phyloP scores from a whole-genome alignment of 2,113 vertebrate species.

The Planiliza haematocheilus region DNA sequence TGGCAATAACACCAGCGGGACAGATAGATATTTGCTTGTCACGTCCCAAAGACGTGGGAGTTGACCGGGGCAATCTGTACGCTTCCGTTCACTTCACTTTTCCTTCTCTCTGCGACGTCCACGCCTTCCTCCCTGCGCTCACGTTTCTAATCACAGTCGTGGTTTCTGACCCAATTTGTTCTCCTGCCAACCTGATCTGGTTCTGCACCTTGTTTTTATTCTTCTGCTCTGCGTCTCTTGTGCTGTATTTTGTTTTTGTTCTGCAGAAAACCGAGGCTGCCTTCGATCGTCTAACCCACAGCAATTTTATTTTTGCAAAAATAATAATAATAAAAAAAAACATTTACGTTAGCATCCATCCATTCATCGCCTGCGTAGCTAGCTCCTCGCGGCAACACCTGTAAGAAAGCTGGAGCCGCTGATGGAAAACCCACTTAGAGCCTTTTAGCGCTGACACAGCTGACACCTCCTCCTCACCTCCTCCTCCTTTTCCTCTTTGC shows the following conservation, averaged over 20 bases:
- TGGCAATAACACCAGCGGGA: constrained; percentile 42
- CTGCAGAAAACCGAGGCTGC: no score
- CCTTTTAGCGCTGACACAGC: constrained; percentile 52
- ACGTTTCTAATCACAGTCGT: constrained; percentile 21
- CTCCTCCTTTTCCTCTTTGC: neutral
- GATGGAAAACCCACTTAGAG: constrained; percentile 56
- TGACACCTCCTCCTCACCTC: constrained; percentile 47
- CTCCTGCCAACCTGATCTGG: constrained; percentile 6
- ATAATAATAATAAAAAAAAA: neutral
- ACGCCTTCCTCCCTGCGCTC: constrained; percentile 2
- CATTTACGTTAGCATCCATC: neutral
- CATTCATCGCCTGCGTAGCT: neutral
- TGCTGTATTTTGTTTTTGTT: constrained; percentile 8
- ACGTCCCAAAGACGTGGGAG: constrained; percentile 1
- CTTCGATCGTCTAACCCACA: no score
- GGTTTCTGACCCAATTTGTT: constrained; percentile 39
- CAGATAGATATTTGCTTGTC: constrained; percentile 11
- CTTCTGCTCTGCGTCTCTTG: neutral
- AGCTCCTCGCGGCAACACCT: constrained; percentile 32
- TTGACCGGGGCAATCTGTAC: constrained; percentile 19
- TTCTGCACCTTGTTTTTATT: constrained; percentile 8
- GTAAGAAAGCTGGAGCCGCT: constrained; percentile 33
- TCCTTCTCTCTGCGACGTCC: neutral
- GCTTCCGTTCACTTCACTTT: neutral
- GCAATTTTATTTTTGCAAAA: neutral